A percentile compares a stretch with the other conserved stretches of the same genome.
phyloP scores from a whole-genome alignment of 2,888 invertebrate genomes.

The Microplitis manilae region DNA sequence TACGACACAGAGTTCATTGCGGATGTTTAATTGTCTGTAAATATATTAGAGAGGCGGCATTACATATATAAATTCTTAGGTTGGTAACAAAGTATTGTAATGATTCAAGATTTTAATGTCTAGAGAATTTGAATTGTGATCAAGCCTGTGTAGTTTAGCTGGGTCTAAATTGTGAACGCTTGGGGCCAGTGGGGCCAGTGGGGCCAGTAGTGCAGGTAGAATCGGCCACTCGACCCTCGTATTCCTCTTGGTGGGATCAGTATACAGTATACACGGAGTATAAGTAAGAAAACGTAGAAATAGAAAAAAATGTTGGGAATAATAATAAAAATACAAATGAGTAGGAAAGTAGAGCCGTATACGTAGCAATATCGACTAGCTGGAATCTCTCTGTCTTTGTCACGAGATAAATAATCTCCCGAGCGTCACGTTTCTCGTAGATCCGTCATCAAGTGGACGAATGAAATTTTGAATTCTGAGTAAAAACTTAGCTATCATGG shows the following conservation, averaged over 20 bases:
- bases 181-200: not conserved
- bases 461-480: conserved; percentile 43
- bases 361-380: not conserved
- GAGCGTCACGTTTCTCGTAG: conserved; percentile 25
- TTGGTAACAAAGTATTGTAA: not conserved
- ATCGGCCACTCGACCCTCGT: conserved; percentile 40
- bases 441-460: conserved; percentile 30
- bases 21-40: not conserved
- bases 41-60: not conserved
- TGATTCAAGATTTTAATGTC: not conserved
- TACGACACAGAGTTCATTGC: not conserved
- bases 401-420: conserved; percentile 45
- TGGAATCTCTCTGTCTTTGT: conserved; percentile 28
- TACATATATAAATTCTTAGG: not conserved
- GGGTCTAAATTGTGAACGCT: not conserved
- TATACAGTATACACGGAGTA: not conserved
- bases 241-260: not conserved
- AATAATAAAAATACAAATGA: not conserved
- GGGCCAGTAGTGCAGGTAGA: conserved; percentile 5
- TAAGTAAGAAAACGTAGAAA: not conserved
- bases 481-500: conserved; percentile 34
- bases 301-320: not conserved
- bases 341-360: not conserved
- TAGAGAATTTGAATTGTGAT: conserved; percentile 19
- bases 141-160: not conserved